phyloP scores from a whole-genome alignment of 1,140 invertebrate species.

The Venturia canescens region DNA sequence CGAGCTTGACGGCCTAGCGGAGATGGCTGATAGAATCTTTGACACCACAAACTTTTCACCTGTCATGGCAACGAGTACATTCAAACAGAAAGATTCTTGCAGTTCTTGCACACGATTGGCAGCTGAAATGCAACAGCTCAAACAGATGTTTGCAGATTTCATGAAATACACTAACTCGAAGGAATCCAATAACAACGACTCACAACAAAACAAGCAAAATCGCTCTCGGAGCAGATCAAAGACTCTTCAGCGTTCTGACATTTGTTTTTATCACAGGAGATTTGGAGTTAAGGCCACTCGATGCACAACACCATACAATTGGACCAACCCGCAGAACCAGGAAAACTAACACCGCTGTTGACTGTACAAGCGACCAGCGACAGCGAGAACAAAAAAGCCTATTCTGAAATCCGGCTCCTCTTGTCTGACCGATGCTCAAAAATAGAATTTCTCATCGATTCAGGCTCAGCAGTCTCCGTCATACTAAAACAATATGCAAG shows the following conservation, averaged over 20 bases:
- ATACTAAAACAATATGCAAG: neutral
- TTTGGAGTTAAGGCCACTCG: neutral
- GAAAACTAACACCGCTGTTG: slow-evolving; percentile 46
- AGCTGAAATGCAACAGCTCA: neutral
- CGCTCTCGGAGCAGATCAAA: slow-evolving; percentile 4
- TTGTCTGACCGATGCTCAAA: neutral
- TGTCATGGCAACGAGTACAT: neutral
- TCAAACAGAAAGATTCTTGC: neutral
- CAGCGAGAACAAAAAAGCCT: neutral
- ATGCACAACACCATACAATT: neutral
- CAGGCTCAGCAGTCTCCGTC: slow-evolving; percentile 41
- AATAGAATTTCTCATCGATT: slow-evolving; percentile 45
- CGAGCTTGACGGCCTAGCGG: slow-evolving; percentile 23
- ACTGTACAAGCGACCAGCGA: slow-evolving; percentile 24
- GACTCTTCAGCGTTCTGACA: neutral
- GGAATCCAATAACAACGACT: neutral
- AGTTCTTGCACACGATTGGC: neutral
- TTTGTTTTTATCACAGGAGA: slow-evolving; percentile 28
- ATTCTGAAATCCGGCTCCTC: slow-evolving; percentile 31
- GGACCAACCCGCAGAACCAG: neutral
- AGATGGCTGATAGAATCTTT: slow-evolving; percentile 37
- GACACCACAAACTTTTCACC: neutral
- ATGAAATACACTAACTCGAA: neutral
- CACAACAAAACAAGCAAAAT: neutral
- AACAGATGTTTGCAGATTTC: neutral